Evolutionary conservation across 2,888 invertebrate genomes (phyloP).

Genomic region (Acanthosepion lycidas): DNA sequence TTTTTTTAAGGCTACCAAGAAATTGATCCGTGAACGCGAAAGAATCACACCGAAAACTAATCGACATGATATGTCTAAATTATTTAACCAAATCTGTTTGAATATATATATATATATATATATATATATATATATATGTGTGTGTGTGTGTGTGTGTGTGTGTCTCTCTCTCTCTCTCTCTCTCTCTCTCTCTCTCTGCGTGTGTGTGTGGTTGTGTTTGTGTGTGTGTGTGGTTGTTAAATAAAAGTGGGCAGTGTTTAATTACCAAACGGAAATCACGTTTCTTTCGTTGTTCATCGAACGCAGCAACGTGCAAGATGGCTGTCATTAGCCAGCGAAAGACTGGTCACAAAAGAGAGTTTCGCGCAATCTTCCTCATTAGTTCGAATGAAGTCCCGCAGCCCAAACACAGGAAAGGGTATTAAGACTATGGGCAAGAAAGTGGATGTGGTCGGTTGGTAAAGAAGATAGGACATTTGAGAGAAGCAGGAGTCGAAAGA

Average conservation of each 20-base stretch:
- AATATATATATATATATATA: too few relatives aligned
- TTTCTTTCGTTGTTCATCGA: not conserved
- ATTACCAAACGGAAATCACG: constrained; percentile 33
- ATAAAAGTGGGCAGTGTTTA: not conserved
- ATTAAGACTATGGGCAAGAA: not conserved
- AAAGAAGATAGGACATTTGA: not conserved
- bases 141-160: not conserved
- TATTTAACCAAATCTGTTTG: too few relatives aligned
- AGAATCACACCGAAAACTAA: too few relatives aligned
- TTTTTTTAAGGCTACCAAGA: too few relatives aligned
- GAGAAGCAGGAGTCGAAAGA: not conserved
- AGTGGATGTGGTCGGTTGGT: not conserved
- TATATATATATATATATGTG: not conserved
- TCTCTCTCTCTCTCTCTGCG: too few relatives aligned
- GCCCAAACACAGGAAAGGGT: not conserved
- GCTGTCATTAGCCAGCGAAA: not conserved
- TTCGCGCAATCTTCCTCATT: not conserved
- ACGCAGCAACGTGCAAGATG: not conserved
- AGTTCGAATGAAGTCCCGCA: not conserved
- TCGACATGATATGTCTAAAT: too few relatives aligned
- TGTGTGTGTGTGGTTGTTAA: not conserved
- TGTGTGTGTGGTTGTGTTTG: not conserved
- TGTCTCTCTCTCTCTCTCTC: too few relatives aligned
- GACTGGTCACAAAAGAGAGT: not conserved
- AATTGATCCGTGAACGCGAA: too few relatives aligned